A percentile compares a stretch with the other conserved stretches of the same genome.
These are phyloP conservation scores for Pterostichus niger DNA, from an alignment of 2,888 invertebrate species.

Conservation along the genomic window DNA sequence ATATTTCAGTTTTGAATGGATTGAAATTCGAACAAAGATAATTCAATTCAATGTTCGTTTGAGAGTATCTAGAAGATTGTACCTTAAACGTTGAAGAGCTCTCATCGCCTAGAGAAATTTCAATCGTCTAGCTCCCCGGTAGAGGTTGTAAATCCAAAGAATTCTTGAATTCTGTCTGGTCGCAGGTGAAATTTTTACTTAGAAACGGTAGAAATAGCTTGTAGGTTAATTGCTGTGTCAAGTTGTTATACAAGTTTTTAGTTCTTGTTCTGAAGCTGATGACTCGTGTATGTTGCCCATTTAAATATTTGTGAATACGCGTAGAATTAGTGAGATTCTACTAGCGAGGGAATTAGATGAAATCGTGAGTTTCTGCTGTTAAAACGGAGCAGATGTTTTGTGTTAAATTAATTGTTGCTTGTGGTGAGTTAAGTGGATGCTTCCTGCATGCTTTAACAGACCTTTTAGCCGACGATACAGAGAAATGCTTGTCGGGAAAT, in stretches of 20 bases:
- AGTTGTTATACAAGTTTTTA: conserved; percentile 53
- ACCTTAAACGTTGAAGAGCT: no score
- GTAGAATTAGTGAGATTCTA: conserved; percentile 27
- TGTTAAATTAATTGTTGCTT: conserved; percentile 55
- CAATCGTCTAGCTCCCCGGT: no score
- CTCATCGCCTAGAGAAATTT: no score
- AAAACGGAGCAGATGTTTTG: conserved; percentile 52
- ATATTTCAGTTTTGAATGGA: no score
- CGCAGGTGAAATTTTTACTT: conserved; percentile 54
- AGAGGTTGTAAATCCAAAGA: no score
- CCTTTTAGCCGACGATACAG: conserved; percentile 39
- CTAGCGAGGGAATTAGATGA: conserved; percentile 22
- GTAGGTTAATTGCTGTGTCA: conserved; percentile 54
- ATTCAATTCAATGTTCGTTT: no score
- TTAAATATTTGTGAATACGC: conserved; percentile 53
- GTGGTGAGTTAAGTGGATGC: conserved; percentile 53
- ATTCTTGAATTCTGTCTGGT: no score
- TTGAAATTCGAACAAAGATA: no score
- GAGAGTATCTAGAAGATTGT: no score
- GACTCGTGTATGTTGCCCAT: conserved; percentile 41
- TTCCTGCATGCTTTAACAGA: conserved; percentile 46
- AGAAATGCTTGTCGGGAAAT: conserved; percentile 36
- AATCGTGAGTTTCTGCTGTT: conserved; percentile 33
- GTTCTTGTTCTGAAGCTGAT: conserved; percentile 3
- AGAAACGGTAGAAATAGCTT: conserved; percentile 46